phyloP scores from a whole-genome alignment of 2,797 vertebrate species.

The Dromococcyx pavoninus region DNA sequence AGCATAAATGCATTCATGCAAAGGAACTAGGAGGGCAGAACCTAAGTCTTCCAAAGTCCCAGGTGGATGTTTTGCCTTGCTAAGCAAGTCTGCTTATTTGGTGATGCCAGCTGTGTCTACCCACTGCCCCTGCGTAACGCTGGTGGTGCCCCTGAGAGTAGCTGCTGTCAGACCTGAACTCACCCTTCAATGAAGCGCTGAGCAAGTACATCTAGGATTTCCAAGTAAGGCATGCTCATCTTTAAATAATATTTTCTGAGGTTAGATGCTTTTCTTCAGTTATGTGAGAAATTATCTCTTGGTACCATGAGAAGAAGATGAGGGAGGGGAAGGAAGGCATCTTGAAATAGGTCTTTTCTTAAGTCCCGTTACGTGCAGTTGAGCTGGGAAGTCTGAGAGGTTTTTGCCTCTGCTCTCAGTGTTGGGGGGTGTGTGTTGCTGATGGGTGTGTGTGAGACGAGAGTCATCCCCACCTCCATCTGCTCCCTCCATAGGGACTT shows the following conservation, averaged over 20 bases:
- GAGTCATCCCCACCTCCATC: neutral
- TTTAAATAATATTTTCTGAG: neutral
- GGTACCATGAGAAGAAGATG: fast-evolving
- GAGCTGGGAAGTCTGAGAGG: neutral
- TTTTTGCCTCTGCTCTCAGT: neutral
- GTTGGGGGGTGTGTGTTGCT: no score
- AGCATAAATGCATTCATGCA: neutral
- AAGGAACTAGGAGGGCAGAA: neutral
- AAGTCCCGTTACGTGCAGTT: fast-evolving
- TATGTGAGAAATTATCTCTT: neutral
- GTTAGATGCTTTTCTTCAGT: neutral
- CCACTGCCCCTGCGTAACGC: fast-evolving
- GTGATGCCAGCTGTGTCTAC: neutral
- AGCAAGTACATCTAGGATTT: neutral
- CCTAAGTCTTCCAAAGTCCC: neutral
- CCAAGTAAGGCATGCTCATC: neutral
- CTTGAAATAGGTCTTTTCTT: neutral
- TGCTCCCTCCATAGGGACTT: neutral
- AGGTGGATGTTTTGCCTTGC: neutral
- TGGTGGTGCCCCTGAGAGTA: neutral
- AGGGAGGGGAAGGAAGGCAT: neutral
- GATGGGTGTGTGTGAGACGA: fast-evolving
- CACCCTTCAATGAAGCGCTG: fast-evolving
- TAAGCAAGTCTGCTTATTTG: neutral
- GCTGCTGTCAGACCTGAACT: neutral